A percentile compares a stretch with the other conserved stretches of the same genome.
Evolutionary conservation across 2,113 vertebrate genomes (phyloP).

Genomic region (Pseudonaja textilis): DNA sequence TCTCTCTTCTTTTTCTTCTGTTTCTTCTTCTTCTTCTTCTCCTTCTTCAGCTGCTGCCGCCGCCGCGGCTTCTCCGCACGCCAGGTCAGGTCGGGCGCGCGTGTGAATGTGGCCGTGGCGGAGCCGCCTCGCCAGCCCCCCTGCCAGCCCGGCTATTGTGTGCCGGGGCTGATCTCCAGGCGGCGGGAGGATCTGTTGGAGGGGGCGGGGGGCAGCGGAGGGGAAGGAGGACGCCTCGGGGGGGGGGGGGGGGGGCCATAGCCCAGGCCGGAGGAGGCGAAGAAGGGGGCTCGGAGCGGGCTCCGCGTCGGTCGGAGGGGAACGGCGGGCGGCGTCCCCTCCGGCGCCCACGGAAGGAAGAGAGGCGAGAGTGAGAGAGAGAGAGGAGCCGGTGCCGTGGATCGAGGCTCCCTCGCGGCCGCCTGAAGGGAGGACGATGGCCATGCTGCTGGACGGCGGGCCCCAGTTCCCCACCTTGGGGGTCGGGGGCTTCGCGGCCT

Average conservation of each 20-base stretch:
- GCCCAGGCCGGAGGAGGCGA: not conserved
- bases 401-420: not conserved
- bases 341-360: not conserved
- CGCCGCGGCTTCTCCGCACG: not conserved
- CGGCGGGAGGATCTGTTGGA: not conserved
- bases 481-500: constrained; percentile 90
- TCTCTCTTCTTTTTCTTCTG: constrained; percentile 28
- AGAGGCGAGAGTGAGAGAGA: not conserved
- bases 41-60: not conserved
- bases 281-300: not conserved
- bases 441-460: constrained; percentile 97
- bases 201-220: not conserved
- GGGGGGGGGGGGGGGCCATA: not conserved
- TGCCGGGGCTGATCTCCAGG: not conserved
- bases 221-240: not conserved
- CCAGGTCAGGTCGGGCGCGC: not conserved
- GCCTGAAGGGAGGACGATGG: constrained; percentile 65
- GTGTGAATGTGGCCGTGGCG: not conserved
- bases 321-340: not conserved
- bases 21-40: constrained; percentile 50
- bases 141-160: not conserved
- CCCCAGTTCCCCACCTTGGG: constrained; percentile 94
- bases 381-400: not conserved
- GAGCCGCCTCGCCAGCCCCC: not conserved
- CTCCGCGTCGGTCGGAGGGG: not conserved